These are phyloP conservation scores for Datnioides undecimradiatus DNA, from an alignment of 2,113 vertebrate genomes.

Conservation along the genomic window DNA sequence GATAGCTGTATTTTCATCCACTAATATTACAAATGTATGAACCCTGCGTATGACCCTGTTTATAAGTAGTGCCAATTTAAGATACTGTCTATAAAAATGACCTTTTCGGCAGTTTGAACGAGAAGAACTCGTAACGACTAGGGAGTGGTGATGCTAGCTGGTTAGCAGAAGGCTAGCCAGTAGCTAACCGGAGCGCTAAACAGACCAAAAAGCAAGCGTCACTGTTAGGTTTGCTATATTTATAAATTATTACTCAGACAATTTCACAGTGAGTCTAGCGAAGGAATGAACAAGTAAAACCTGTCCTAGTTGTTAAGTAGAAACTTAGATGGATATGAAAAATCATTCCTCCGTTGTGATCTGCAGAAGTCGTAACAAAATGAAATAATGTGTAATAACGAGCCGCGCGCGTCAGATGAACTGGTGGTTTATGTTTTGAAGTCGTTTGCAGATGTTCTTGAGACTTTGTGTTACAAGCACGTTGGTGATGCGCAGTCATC, in stretches of 20 bases:
- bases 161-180: constrained; percentile 56
- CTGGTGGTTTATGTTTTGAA: background rate
- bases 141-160: constrained; percentile 79
- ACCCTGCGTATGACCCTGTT: rapidly evolving
- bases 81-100: rapidly evolving
- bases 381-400: background rate
- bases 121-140: constrained; percentile 1
- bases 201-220: constrained; percentile 1
- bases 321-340: background rate
- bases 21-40: rapidly evolving
- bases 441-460: background rate
- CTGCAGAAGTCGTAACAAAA: background rate
- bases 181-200: constrained; percentile 12
- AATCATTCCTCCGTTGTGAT: background rate
- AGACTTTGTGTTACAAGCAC: background rate
- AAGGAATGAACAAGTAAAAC: rapidly evolving
- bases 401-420: background rate
- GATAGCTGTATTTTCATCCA: background rate
- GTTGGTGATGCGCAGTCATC: constrained; percentile 1
- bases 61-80: rapidly evolving
- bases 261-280: no score
- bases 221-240: background rate
- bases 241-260: background rate
- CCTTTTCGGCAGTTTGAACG: background rate
- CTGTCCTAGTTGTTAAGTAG: background rate